These are phyloP conservation scores for Hypotaenidia philippensis DNA, from an alignment of 2,797 vertebrate genomes.

Conservation along the genomic window DNA sequence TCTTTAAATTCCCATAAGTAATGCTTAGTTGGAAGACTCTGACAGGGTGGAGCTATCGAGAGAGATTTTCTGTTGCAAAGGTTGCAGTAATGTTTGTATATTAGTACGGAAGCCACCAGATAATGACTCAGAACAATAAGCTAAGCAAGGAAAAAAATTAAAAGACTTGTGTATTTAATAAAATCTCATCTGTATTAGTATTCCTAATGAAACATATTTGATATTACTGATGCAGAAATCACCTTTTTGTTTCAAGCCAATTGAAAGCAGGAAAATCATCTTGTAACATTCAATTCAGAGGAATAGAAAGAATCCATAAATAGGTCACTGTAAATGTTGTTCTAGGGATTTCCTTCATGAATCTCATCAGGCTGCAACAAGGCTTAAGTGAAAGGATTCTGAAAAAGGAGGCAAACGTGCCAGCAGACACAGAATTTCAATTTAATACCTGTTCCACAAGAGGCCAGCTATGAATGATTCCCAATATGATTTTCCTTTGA, in stretches of 20 bases:
- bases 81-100: constrained; percentile 57
- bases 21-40: constrained; percentile 76
- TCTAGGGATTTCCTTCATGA: constrained; percentile 5
- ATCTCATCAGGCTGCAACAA: not conserved
- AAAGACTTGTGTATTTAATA: not conserved
- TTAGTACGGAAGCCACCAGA: constrained; percentile 27
- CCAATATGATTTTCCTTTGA: not conserved
- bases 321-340: not conserved
- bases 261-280: not conserved
- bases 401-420: not conserved
- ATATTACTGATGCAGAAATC: not conserved
- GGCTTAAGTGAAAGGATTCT: not conserved
- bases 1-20: constrained; percentile 84
- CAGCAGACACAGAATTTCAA: not conserved
- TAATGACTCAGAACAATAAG: constrained; percentile 42
- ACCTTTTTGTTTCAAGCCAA: constrained; percentile 15
- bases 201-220: not conserved
- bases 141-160: not conserved
- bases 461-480: not conserved
- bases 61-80: constrained; percentile 69
- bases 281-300: not conserved
- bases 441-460: not conserved
- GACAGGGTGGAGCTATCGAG: constrained; percentile 67
- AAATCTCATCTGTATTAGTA: not conserved
- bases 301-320: not conserved